phyloP scores from a whole-genome alignment of 2,797 vertebrate genomes.

The Mus minutoides region DNA sequence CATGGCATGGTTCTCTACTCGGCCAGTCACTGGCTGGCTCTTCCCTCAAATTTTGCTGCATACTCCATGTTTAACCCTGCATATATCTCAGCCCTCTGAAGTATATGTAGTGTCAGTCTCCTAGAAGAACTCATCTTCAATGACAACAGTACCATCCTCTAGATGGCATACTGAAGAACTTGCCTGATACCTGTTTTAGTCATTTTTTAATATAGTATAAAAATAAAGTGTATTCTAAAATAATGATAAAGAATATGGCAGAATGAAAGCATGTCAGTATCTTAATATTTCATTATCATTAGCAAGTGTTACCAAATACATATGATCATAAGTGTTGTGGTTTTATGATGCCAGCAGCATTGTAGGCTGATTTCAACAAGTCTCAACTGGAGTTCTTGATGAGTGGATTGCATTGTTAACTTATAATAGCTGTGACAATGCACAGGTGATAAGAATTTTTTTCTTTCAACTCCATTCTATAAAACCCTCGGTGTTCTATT shows the following conservation, averaged over 20 bases:
- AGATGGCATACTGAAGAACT: neutral
- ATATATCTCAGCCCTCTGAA: neutral
- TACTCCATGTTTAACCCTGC: neutral
- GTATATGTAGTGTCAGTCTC: rapidly evolving
- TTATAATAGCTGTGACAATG: too few species aligned
- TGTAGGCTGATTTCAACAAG: neutral
- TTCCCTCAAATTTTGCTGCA: neutral
- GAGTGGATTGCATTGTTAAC: neutral
- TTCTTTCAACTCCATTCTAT: neutral
- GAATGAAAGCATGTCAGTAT: neutral
- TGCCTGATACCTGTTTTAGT: neutral
- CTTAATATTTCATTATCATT: neutral
- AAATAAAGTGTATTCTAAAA: neutral
- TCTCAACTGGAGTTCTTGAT: neutral
- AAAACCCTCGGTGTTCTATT: too few species aligned
- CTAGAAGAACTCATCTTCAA: rapidly evolving
- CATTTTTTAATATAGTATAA: too few species aligned
- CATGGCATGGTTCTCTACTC: neutral
- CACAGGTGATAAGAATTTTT: neutral
- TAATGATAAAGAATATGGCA: neutral
- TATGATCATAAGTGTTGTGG: neutral
- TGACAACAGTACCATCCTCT: neutral
- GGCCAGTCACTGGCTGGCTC: neutral
- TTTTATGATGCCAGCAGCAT: neutral
- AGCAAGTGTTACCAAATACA: neutral